Evolutionary conservation across 2,113 vertebrate genomes (phyloP), one percentile per base, ranked within the genome.

Genomic region (Lampris megalopsis): DNA sequence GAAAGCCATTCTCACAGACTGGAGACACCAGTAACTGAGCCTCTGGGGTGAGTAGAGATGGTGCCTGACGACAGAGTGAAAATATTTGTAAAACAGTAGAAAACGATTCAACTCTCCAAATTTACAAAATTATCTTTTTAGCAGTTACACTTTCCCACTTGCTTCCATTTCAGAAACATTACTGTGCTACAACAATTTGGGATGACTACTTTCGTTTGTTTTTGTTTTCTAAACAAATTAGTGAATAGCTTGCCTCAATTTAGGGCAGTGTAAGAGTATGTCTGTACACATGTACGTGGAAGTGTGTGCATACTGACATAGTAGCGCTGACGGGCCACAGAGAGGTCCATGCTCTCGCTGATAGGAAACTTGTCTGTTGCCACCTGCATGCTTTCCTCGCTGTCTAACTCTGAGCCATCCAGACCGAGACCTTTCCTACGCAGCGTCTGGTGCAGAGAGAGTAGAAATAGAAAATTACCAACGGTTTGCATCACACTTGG

Each of bases 371-470:
- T 96, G 37, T 96, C 95, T 2, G 81, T 73, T 0, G 90, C 92
- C 63, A 83, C 87, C 45, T 94, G 95, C 13, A 91, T 88, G 0
- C 82, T 93, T 49, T 96, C 96, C 0, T 97, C 96, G 2, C 91
- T 85, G 75, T 97, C 96, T 58, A 96, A 63, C 82, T 97, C 97
- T 0, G 94, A 86, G 70, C 90, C 81, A 0, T 97, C 96, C 1
- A 97, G 82, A 3, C 95, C 95, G 60, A 97, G 54, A 2, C 97
- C 96, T 77, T 97, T 98, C 85, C 96, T 95, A 62, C 96, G 96
- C 89, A 98, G 91, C 0, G 97, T 97, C 97, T 98, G 85, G 74
- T 5, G 37, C 68, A 75, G 24, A 75, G 53, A 73, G 58, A 71
- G 70, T 6, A 57, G 40, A 61, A 1, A 35, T 1, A 3, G 11